phyloP scores from a whole-genome alignment of 2,797 vertebrate species.

The Syngnathus acus region DNA sequence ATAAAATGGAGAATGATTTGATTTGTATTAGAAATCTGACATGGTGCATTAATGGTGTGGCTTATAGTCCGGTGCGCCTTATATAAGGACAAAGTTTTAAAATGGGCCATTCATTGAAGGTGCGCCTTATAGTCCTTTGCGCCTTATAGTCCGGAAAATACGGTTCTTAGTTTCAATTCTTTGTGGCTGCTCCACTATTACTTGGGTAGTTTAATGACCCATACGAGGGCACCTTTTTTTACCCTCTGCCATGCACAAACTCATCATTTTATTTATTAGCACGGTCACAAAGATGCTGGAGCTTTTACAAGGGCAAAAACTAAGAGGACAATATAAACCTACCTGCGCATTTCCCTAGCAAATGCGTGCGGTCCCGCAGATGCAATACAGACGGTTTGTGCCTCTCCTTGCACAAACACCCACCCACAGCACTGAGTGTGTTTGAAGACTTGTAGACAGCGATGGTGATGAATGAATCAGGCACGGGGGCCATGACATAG shows the following conservation, averaged over 20 bases:
- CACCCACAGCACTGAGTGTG: conserved; percentile 25
- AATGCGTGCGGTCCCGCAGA: conserved; percentile 13
- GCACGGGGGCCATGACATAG: conserved; percentile 36
- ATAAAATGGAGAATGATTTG: too few species aligned
- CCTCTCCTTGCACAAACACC: conserved; percentile 13
- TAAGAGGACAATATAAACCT: conserved; percentile 23
- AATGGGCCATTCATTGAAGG: too few species aligned
- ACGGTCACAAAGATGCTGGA: conserved; percentile 32
- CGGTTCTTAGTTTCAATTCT: background rate
- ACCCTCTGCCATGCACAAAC: conserved; percentile 24
- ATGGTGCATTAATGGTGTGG: too few species aligned
- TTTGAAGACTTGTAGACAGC: conserved; percentile 32
- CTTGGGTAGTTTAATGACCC: conserved; percentile 34
- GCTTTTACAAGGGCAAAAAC: conserved; percentile 39
- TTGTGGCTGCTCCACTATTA: background rate
- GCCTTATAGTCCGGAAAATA: too few species aligned
- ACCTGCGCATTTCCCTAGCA: conserved; percentile 24
- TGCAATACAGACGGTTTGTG: background rate
- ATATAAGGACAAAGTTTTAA: too few species aligned
- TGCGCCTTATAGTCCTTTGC: too few species aligned
- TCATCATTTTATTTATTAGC: conserved; percentile 2
- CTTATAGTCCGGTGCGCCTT: too few species aligned
- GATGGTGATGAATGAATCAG: conserved; percentile 64
- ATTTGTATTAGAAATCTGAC: too few species aligned
- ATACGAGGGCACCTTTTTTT: conserved; percentile 18